Evolutionary conservation across 2,113 vertebrate species (phyloP), one percentile per base, ranked within the genome.

Genomic region (Nycticryphes semicollaris): DNA sequence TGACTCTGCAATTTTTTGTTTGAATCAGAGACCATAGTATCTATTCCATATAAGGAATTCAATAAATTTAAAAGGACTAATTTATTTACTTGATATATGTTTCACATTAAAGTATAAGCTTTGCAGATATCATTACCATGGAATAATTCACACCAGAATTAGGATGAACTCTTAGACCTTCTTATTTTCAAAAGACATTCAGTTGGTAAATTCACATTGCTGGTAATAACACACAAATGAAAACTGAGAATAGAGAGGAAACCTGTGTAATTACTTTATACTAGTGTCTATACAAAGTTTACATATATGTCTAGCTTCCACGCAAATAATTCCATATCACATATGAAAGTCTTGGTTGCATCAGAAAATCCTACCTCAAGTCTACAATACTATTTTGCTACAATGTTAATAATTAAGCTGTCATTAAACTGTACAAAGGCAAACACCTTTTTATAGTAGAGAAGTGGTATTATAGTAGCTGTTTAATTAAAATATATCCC

Each of bases 121-220:
- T 94, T 96, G 53, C 87, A 97, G 93, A 97, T 97, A 74, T 92
- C 57, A 94, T 87, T 94, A 87, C 86, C 78, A 83, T 82, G 69
- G 47, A 97, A 95, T 90, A 96, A 97, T 79, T 96, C 67, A 93
- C 33, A 23, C 31, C 51, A 92, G 73, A 95, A 91, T 84, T 89
- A 84, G 62, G 43, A 91, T 43, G 18, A 72, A 80, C 31, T 94
- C 45, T 87, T 69, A 68, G 74, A 30, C 3, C 17, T 93, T 76
- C 60, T 88, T 27, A 84, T 92, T 96, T 93, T 84, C 54, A 59
- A 54, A 92, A 96, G 56, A 63, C 18, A 70, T 88, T 93, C 28
- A 51, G 45, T 59, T 59, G 48, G 60, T 50, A 39, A 19, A 60
- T 67, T 66, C 27, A 64, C 7, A 23, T 10, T 25, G 5, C 66